Base-by-base conservation (phyloP, 2,113 vertebrate genomes). In the Thryonomys swinderianus region DNA sequence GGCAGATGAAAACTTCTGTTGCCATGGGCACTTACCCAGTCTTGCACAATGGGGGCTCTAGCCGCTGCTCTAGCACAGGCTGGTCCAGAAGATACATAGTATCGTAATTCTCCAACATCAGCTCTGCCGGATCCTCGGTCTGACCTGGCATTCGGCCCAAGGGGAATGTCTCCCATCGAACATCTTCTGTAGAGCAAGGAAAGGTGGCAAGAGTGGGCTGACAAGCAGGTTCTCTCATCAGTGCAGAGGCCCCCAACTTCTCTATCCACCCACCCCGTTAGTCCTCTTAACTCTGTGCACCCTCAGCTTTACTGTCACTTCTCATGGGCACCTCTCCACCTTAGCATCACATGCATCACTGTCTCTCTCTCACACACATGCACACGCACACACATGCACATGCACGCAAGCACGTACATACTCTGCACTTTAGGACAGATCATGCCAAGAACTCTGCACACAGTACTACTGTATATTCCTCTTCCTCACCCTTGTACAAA, bases 111-210 rank as follows among this genome's bases (percentile, higher is more conserved):
- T 99, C 98, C 97, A 99, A 80, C 98, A 99, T 98, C 57, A 99
- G 98, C 95, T 98, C 98, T 14, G 99, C 98, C 3, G 99, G 99
- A 90, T 99, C 99, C 1, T 99, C 99, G 0, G 99, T 99, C 97
- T 99, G 99, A 81, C 99, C 99, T 0, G 99, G 99, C 53, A 99
- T 98, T 93, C 98, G 99, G 18, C 99, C 99, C 57, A 99, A 97
- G 42, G 99, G 99, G 57, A 98, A 99, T 78, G 98, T 98, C 57
- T 98, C 98, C 99, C 99, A 99, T 57, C 88, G 93, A 11, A 99
- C 98, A 82, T 99, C 98, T 95, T 99, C 99, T 62, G 90, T 27
- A 78, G 53, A 92, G 79, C 81, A 80, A 97, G 97, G 62, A 40
- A 42, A 91, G 5, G 53, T 87, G 45, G 11, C 40, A 88, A 96